Evolutionary conservation across 2,888 invertebrate genomes (phyloP).

Genomic region (Rapana venosa): DNA sequence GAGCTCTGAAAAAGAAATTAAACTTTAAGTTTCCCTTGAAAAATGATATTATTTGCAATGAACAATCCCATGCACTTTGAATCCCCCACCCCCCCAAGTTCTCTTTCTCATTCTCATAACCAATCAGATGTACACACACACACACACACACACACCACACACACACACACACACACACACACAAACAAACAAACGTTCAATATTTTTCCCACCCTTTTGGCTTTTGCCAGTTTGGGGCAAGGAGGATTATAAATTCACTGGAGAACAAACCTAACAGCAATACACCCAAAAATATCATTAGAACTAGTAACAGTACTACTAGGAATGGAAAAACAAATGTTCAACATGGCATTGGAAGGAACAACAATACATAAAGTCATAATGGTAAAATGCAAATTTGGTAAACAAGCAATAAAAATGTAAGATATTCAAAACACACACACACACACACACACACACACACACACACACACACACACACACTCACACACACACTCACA

Average conservation of each 20-base stretch:
- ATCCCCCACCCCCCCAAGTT: neutral
- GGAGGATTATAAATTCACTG: no score
- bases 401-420: no score
- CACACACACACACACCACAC: neutral
- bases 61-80: neutral
- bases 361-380: no score
- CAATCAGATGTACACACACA: neutral
- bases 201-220: no score
- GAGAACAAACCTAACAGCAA: no score
- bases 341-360: no score
- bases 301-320: no score
- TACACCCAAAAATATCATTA: no score
- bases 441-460: neutral
- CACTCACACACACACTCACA: neutral
- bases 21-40: neutral
- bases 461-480: neutral
- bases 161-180: neutral
- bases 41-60: neutral
- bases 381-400: no score
- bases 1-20: constrained; percentile 73
- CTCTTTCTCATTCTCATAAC: neutral
- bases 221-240: no score
- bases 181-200: neutral
- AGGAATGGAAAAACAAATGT: no score
- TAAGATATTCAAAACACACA: no score